Evolutionary conservation across 1,140 invertebrate genomes (phyloP).

Genomic region (Melanaphis sacchari): DNA sequence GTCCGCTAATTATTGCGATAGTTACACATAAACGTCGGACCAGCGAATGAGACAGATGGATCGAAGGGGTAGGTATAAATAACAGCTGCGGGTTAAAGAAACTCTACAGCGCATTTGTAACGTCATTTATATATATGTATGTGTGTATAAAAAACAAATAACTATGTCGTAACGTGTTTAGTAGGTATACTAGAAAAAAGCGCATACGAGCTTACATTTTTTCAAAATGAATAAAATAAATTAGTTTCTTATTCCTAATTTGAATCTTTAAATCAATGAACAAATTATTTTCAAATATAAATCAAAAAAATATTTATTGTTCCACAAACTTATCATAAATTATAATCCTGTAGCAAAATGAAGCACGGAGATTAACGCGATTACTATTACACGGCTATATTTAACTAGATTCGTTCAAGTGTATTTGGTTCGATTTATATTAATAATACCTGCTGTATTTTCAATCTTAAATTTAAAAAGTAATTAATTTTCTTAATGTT

Average conservation of each 20-base stretch:
- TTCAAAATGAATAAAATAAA: neutral
- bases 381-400: neutral
- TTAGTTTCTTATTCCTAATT: neutral
- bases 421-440: neutral
- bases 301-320: neutral
- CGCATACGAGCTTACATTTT: neutral
- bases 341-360: neutral
- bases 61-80: neutral
- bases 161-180: neutral
- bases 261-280: neutral
- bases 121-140: neutral
- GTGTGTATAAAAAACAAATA: neutral
- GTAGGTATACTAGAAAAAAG: neutral
- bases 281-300: neutral
- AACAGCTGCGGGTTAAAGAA: neutral
- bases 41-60: neutral
- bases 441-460: neutral
- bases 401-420: neutral
- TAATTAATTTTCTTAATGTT: neutral
- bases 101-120: neutral
- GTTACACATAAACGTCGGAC: neutral
- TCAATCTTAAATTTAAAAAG: neutral
- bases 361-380: neutral
- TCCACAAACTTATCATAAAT: neutral
- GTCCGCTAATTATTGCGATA: slow-evolving; percentile 30